Evolutionary conservation across 2,797 vertebrate genomes (phyloP), one percentile per base, ranked within the genome.

Genomic region (Acanthurus tractus): DNA sequence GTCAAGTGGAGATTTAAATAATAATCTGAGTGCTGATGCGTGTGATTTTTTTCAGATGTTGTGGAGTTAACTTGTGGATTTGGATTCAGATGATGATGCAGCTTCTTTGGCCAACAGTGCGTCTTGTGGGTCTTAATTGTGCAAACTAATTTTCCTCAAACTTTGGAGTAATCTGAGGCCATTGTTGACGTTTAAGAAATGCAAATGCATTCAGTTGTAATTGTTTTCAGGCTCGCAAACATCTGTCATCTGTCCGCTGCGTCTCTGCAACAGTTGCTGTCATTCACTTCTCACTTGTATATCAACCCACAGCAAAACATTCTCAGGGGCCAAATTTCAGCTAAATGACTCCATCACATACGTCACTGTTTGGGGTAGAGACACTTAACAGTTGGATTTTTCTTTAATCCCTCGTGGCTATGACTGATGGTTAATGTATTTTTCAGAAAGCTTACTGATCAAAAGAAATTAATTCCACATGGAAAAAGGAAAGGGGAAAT

Each of bases 381-480:
- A 12, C 52, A 63, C 20, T 55, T 49, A 67, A 64, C 45, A 36
- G 55, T 44, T 36, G 40, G 46, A 18, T 44, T 34, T 29, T 20
- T 53, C 50, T 46, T 13, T 0, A 67, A 63, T 67, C 56, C 70
- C 71, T 78, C 9, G 49, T 67, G 70, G 82, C 46, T 50, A 53
- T 1, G 42, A 63, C 18, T 70, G 63, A 70, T 62, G 77, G 73
- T 76, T 63, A 79, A 80, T 75, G 58, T 52, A 63, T 69, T 85
- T 81, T 83, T 57, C 70, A 70, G 66, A 85, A 78, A 56, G 56
- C 73, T 77, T 65, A 53, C 61, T 80, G 82, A 90, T 90, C 76
- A 86, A 86, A 89, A 88, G 57, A 69, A 87, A 76, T 81, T 12
- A 81, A 81, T 87, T 86, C 74, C 50, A 49, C 53, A 56, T 59